Base-by-base conservation (phyloP, 2,797 vertebrate genomes). In the Lagorchestes hirsutus region DNA sequence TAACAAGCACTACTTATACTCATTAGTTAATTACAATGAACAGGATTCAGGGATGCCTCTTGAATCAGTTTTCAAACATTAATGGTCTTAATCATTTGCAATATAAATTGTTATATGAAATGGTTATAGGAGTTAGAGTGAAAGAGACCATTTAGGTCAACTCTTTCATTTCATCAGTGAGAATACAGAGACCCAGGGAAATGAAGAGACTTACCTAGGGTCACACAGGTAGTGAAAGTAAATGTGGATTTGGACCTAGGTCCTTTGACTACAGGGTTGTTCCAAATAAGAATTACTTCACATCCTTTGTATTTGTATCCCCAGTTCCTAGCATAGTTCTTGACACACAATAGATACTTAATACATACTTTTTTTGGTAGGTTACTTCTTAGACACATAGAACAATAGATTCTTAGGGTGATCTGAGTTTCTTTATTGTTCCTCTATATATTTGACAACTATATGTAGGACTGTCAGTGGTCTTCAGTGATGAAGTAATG, bases 21-120 rank as follows among this genome's bases (percentile, higher is more conserved):
- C 56, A 90, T 56, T 92, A 59, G 92, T 54, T 93, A 27, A 24
- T 92, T 96, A 95, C 22, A 95, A 28, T 91, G 57, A 95, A 92
- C 10, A 92, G 4, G 24, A 91, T 91, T 95, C 57, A 92, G 90
- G n/a, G 55, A n/a, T 90, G 34, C 92, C 50, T 92, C 93, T 91
- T 91, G 92, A 74, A 96, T 96, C 93, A 94, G n/a, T n/a, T 90
- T 96, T 31, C 9, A 93, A 58, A 92, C 91, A 96, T 54, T 93
- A 90, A 93, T 94, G 9, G 54, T 31, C 24, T 46, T 93, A 31
- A 24, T 90, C 95, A 93, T 90, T 6, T 91, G 87, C 95, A 87
- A n/a, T 5, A 91, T 3, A 55, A 0, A 27, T 55, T 94, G 27
- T 52, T 50, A 91, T 59, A 92, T 50, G 34, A 91, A 94, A 28